Evolutionary conservation across 2,888 invertebrate species (phyloP).

Genomic region (Malthinus seriepunctatus): DNA sequence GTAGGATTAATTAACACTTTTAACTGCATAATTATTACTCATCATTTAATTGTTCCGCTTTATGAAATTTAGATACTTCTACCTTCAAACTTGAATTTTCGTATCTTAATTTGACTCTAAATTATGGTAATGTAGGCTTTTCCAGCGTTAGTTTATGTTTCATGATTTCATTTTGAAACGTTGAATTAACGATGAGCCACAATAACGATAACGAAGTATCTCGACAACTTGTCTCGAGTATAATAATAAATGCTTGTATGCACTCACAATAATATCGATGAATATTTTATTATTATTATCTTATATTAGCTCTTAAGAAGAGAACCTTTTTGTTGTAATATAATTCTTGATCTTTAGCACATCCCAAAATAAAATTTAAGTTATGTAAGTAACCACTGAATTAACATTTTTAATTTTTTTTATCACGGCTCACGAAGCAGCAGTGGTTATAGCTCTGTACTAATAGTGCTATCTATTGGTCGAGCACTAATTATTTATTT

Average conservation of each 20-base stretch:
- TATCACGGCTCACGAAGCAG: too few species aligned
- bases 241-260: slow-evolving; percentile 7
- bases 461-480: too few species aligned
- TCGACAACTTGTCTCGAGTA: background rate
- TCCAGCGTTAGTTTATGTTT: slow-evolving; percentile 10
- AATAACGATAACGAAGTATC: slow-evolving; percentile 5
- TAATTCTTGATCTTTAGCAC: too few species aligned
- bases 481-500: too few species aligned
- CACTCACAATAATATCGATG: slow-evolving; percentile 15
- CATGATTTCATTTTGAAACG: background rate
- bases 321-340: too few species aligned
- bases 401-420: too few species aligned
- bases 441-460: too few species aligned
- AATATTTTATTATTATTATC: slow-evolving; percentile 18
- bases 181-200: slow-evolving; percentile 10
- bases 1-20: too few species aligned
- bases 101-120: slow-evolving; percentile 16
- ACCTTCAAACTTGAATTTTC: slow-evolving; percentile 9
- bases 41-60: slow-evolving; percentile 2
- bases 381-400: too few species aligned
- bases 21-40: too few species aligned
- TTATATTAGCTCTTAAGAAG: slow-evolving; percentile 9
- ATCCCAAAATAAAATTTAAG: too few species aligned
- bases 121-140: slow-evolving; percentile 13
- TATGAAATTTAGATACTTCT: slow-evolving; percentile 10